These are phyloP conservation scores for Trididemnum miniatum DNA, from an alignment of 23 tunicate species.

Conservation along the genomic window DNA sequence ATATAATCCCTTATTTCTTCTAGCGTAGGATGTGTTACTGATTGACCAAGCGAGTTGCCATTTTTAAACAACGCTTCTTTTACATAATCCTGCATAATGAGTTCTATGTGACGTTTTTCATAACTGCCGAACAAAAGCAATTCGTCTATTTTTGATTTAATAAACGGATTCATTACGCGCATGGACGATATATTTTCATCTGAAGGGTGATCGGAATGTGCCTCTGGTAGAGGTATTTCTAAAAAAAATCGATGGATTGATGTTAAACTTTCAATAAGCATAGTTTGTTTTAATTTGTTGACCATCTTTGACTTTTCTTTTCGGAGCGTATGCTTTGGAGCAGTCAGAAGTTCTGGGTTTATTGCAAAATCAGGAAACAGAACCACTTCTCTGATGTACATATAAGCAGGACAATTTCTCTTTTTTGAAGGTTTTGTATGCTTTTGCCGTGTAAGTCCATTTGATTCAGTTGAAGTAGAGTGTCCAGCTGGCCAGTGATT, in stretches of 20 bases:
- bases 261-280: background rate
- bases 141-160: slow-evolving; percentile 49
- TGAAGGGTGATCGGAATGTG: slow-evolving; percentile 44
- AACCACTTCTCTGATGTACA: slow-evolving; percentile 55
- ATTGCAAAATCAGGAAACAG: slow-evolving; percentile 49
- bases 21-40: slow-evolving; percentile 8
- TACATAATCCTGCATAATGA: slow-evolving; percentile 50
- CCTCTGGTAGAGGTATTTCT: slow-evolving; percentile 62
- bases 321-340: slow-evolving; percentile 38
- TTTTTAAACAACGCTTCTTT: slow-evolving; percentile 20
- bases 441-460: too few species aligned
- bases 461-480: too few species aligned
- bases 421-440: slow-evolving; percentile 42
- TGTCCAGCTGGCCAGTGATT: too few species aligned
- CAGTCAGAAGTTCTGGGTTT: background rate
- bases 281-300: slow-evolving; percentile 16
- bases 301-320: slow-evolving; percentile 41
- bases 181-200: slow-evolving; percentile 14
- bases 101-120: slow-evolving; percentile 45
- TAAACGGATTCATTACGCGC: slow-evolving; percentile 37
- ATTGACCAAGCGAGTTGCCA: background rate
- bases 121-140: slow-evolving; percentile 27
- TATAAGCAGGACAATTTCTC: slow-evolving; percentile 57
- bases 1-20: slow-evolving; percentile 59
- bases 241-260: slow-evolving; percentile 44